phyloP scores from a whole-genome alignment of 2,888 invertebrate genomes.

The Yponomeuta evonymella region DNA sequence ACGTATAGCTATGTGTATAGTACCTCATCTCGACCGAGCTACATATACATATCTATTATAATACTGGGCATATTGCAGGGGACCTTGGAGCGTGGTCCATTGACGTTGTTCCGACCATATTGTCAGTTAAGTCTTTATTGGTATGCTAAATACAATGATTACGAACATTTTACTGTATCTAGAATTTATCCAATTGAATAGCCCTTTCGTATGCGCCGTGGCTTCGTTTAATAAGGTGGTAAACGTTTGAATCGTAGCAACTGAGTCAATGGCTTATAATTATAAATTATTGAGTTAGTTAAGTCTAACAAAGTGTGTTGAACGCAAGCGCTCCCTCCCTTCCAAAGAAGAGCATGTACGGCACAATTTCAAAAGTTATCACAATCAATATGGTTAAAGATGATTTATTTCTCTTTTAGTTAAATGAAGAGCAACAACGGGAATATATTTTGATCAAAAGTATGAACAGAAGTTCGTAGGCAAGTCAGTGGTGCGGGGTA shows the following conservation, averaged over 20 bases:
- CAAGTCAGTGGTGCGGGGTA: slow-evolving; percentile 53
- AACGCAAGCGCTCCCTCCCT: neutral
- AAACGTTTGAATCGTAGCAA: neutral
- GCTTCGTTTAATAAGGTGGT: neutral
- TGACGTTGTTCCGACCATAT: slow-evolving; percentile 22
- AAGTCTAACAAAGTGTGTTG: neutral
- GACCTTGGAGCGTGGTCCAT: slow-evolving; percentile 19
- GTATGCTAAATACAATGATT: slow-evolving; percentile 28
- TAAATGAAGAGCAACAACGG: slow-evolving; percentile 35
- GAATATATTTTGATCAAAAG: slow-evolving; percentile 68
- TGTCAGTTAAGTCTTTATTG: slow-evolving; percentile 35
- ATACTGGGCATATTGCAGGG: slow-evolving; percentile 24
- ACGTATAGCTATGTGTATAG: neutral
- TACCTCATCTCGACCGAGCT: neutral
- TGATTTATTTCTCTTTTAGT: slow-evolving; percentile 32
- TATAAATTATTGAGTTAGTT: neutral
- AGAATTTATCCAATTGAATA: slow-evolving; percentile 22
- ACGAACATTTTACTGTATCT: slow-evolving; percentile 34
- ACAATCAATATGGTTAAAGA: slow-evolving; percentile 26
- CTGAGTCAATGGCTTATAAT: neutral
- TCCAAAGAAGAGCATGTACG: neutral
- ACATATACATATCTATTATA: slow-evolving; percentile 26
- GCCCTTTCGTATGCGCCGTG: neutral
- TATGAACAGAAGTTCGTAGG: slow-evolving; percentile 69
- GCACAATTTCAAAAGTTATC: neutral